Evolutionary conservation across 2,888 invertebrate species (phyloP).

Genomic region (Linnaemya vulpina): DNA sequence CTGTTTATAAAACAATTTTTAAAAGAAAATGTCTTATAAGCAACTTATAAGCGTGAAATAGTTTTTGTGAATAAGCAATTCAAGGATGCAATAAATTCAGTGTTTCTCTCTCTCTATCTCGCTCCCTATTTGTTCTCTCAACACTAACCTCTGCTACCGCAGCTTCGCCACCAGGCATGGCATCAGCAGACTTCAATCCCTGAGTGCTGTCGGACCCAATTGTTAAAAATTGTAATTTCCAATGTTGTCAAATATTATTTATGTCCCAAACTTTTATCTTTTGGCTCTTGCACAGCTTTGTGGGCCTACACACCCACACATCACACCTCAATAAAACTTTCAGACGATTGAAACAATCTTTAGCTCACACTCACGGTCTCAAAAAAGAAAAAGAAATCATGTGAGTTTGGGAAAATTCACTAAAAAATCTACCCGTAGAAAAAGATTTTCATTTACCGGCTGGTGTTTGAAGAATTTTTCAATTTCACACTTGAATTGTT

Average conservation of each 20-base stretch:
- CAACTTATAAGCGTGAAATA: too few relatives aligned
- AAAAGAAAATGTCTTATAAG: too few relatives aligned
- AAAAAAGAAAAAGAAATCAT: not conserved
- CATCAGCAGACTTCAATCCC: too few relatives aligned
- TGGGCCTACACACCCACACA: not conserved
- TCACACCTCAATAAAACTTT: not conserved
- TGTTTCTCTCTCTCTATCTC: too few relatives aligned
- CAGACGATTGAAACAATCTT: not conserved
- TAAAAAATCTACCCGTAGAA: not conserved
- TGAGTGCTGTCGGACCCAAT: too few relatives aligned
- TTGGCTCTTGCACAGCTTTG: not conserved
- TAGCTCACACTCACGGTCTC: not conserved
- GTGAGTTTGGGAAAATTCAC: conserved; percentile 6
- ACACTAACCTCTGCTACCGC: too few relatives aligned
- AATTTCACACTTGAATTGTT: conserved; percentile 65
- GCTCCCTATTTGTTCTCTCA: too few relatives aligned
- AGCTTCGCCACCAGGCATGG: too few relatives aligned
- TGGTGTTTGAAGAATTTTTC: conserved; percentile 36
- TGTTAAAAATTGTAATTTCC: too few relatives aligned
- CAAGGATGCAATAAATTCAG: too few relatives aligned
- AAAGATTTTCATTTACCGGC: conserved; percentile 6
- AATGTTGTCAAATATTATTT: not conserved
- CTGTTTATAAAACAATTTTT: too few relatives aligned
- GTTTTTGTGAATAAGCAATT: too few relatives aligned
- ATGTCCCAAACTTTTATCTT: not conserved